Percentiles rank a stretch among this genome's conserved stretches.
Conservation (phyloP, 2,113 vertebrate species). For the Rafetus swinhoei region DNA sequence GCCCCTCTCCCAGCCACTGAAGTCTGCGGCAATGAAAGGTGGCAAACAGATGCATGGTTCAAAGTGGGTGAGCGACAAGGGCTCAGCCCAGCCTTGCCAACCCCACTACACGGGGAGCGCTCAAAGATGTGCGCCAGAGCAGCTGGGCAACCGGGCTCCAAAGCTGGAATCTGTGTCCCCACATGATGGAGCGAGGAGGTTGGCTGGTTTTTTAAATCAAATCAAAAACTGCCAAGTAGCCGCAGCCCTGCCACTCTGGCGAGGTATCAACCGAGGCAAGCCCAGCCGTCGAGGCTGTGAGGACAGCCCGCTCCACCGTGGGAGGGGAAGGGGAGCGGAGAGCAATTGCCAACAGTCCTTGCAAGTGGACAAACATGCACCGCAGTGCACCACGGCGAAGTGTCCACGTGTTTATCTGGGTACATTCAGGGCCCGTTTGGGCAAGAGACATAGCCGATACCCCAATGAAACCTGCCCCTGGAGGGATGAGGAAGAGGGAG, state of each 20-base stretch:
- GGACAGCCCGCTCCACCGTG: not conserved
- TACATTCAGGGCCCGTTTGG: rapidly evolving
- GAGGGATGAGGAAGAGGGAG: not conserved
- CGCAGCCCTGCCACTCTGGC: not conserved
- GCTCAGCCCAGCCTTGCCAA: not conserved
- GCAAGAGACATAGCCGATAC: slow-evolving; percentile 4
- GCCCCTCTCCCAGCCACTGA: rapidly evolving
- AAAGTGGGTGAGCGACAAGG: slow-evolving; percentile 16
- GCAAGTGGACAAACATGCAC: not conserved
- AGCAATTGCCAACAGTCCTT: not conserved
- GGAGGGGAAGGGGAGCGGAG: not conserved
- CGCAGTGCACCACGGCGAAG: not conserved
- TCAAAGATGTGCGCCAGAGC: not conserved
- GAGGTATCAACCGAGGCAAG: not conserved
- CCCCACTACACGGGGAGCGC: rapidly evolving
- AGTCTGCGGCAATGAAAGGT: slow-evolving; percentile 29
- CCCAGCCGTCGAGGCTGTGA: not conserved
- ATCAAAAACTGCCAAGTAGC: not conserved
- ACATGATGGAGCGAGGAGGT: not conserved
- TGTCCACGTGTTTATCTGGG: not conserved
- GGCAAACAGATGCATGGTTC: slow-evolving; percentile 27
- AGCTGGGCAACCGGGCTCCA: not conserved
- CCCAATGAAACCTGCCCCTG: slow-evolving; percentile 9
- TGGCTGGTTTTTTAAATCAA: too few species aligned
- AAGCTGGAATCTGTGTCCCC: rapidly evolving